Evolutionary conservation across 1,140 invertebrate species (phyloP).

Genomic region (Saccostrea cuccullata): DNA sequence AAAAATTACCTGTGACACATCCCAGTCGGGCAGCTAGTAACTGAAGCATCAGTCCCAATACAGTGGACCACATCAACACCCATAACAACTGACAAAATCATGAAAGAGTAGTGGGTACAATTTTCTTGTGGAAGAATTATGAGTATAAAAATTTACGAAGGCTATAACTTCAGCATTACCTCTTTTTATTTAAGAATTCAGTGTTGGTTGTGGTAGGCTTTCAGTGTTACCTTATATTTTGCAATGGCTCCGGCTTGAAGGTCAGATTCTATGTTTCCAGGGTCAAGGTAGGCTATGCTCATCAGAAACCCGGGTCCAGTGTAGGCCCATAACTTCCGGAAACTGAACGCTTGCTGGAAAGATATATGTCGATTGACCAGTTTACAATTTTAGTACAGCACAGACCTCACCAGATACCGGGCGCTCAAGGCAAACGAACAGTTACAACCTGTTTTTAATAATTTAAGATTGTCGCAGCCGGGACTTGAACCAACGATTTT

Average conservation of each 20-base stretch:
- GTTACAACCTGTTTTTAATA: too few species aligned
- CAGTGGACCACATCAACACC: constrained; percentile 90
- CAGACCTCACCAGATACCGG: too few species aligned
- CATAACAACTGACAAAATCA: constrained; percentile 85
- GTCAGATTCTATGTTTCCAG: constrained; percentile 90
- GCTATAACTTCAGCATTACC: background rate
- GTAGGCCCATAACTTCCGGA: constrained; percentile 93
- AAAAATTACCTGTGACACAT: constrained; percentile 85
- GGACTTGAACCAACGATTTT: too few species aligned
- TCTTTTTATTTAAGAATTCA: background rate
- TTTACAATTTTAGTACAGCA: too few species aligned
- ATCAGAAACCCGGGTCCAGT: constrained; percentile 95
- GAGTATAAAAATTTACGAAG: too few species aligned
- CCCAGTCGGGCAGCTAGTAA: constrained; percentile 90
- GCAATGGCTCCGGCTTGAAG: constrained; percentile 90
- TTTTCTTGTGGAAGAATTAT: too few species aligned
- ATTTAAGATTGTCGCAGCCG: too few species aligned
- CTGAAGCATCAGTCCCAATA: constrained; percentile 92
- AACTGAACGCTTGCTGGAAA: constrained; percentile 83
- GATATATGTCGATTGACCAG: too few species aligned
- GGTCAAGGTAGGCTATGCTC: constrained; percentile 95
- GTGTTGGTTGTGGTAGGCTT: background rate
- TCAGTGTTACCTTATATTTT: constrained; percentile 84
- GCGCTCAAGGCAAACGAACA: too few species aligned
- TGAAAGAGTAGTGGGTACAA: background rate